Evolutionary conservation across 2,113 vertebrate species (phyloP), one percentile per base, ranked within the genome.

Genomic region (Silurus asotus): DNA sequence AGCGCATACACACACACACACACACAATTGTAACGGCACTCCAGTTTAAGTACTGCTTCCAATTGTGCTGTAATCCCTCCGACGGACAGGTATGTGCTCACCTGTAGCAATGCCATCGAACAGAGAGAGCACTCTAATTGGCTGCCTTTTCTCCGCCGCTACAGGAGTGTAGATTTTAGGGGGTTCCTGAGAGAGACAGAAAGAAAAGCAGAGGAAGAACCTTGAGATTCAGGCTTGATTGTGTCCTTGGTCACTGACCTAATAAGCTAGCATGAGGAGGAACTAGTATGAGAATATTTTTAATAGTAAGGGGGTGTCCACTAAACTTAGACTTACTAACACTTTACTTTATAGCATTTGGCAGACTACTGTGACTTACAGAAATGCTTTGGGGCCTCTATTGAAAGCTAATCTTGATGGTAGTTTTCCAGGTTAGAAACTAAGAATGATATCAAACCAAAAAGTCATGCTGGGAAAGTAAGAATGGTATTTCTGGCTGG

Each of bases 31-130:
- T 6, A 69, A 17, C 59, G 53, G 65, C n/a, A 7, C n/a, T n/a
- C 17, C 7, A 10, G 14, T 23, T 14, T 23, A 64, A 81, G 4
- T 56, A 55, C 37, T n/a, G 65, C 67, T 75, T 59, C 55, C 4
- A 79, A 5, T 58, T 1, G 0, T 58, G n/a, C 25, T 55, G 6
- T 51, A 75, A 51, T 70, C 59, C 84, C 51, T 55, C 5, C 45
- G 74, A 9, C 48, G 25, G 58, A 20, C 65, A 15, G n/a, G 58
- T 53, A 8, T 45, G 72, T 53, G 56, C 93, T 89, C 89, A 99
- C 98, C 98, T 94, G 98, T 99, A 88, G 98, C 97, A 0, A 99
- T 99, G 91, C 98, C 98, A 0, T 99, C 97, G 0, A 99, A 99
- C 49, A 99, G 93, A 0, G 98, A 99, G 23, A 99, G 96, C 89